A percentile compares a stretch with the other conserved stretches of the same genome.
phyloP scores from a whole-genome alignment of 2,888 invertebrate species.

The Drosophila trichaetosa region DNA sequence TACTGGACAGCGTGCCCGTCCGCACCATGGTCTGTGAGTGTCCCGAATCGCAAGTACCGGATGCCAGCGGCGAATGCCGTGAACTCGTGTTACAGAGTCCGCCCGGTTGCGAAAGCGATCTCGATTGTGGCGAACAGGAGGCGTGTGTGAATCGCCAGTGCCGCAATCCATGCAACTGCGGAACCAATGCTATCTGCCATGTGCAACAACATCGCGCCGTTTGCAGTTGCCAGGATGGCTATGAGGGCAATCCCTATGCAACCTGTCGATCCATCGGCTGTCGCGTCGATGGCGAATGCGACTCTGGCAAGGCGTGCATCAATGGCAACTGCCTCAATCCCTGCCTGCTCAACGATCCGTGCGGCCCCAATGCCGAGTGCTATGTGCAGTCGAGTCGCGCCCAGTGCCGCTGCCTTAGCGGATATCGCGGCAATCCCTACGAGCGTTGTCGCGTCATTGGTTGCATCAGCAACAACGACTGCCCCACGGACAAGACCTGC shows the following conservation, averaged over 20 bases:
- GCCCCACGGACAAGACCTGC: constrained; percentile 93
- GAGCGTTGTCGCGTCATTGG: constrained; percentile 91
- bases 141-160: constrained; percentile 95
- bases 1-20: constrained; percentile 93
- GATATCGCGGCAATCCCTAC: constrained; percentile 92
- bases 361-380: constrained; percentile 93
- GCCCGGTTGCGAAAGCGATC: constrained; percentile 91
- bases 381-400: constrained; percentile 90
- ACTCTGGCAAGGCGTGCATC: constrained; percentile 92
- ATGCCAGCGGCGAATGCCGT: constrained; percentile 91
- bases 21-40: constrained; percentile 95
- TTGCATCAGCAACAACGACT: constrained; percentile 94
- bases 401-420: constrained; percentile 92
- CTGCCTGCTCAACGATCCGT: constrained; percentile 91
- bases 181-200: constrained; percentile 92
- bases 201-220: constrained; percentile 93
- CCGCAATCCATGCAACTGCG: constrained; percentile 94
- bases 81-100: constrained; percentile 89
- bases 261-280: constrained; percentile 93
- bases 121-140: constrained; percentile 91
- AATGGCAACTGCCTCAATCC: constrained; percentile 95
- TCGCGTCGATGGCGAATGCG: constrained; percentile 92
- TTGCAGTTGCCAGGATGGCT: constrained; percentile 93
- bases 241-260: constrained; percentile 94
- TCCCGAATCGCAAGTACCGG: constrained; percentile 93